Base-by-base conservation (phyloP, 2,888 invertebrate species). In the Eupithecia pulchellata region DNA sequence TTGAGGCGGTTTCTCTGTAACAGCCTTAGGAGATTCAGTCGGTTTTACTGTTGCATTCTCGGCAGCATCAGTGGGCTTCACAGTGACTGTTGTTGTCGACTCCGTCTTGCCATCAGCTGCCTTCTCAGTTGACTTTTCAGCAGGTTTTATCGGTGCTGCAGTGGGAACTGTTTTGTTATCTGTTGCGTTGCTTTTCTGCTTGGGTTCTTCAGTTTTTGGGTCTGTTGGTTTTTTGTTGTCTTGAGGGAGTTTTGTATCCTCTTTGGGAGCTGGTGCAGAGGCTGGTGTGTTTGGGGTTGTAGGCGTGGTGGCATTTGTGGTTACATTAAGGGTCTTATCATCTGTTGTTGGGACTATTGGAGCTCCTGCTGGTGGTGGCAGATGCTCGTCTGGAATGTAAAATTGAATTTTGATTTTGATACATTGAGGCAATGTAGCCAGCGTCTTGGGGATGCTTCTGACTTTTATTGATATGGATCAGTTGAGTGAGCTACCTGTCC, bases 21-120 rank as follows among this genome's bases (percentile, higher is more conserved):
- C 71, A 32, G 69, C n/a, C 29, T 64, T 64, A 20, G 64, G 64
- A 32, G 64, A 30, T 47, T 64, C 64, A n/a, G 65, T 57, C 6
- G 65, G 29, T 14, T 66, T 57, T 1, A 69, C 58, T 14, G 58
- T 60, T n/a, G 11, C 70, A 29, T 72, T 72, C 69, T 79, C 78
- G 0, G 87, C 82, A 17, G 76, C 70, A 71, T 76, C 80, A 27
- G 84, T 79, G 2, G 86, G 60, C 66, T 77, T 84, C 2, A 79
- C 77, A 25, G 68, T 69, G 13, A 75, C 75, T 62, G 72, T 66
- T 9, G 78, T 75, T 8, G 84, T 76, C 0, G 77, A 68, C 4
- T 72, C 68, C 9, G 71, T 74, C 25, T 71, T 75, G 55, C 72
- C 79, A 34, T 77, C 82, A 27, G 39, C 34, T 6, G 74, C 64